Evolutionary conservation across 2,797 vertebrate genomes (phyloP).

Genomic region (Hipposideros larvatus): DNA sequence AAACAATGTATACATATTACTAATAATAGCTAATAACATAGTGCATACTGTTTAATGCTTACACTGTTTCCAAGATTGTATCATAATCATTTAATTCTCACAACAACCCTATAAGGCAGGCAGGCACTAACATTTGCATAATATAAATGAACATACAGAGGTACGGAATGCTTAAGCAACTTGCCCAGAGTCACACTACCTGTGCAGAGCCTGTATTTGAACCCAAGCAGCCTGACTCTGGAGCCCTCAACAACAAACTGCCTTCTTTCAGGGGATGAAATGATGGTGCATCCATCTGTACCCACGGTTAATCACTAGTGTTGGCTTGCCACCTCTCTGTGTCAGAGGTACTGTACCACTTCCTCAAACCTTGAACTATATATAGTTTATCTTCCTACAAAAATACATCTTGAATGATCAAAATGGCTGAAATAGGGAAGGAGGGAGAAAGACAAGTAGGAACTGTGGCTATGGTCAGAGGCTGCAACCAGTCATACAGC

Average conservation of each 20-base stretch:
- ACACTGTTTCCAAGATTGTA: background rate
- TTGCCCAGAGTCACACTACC: background rate
- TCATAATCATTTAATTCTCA: background rate
- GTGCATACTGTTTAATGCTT: background rate
- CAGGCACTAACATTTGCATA: background rate
- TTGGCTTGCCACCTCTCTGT: background rate
- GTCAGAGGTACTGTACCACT: background rate
- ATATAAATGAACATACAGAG: background rate
- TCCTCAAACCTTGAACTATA: slow-evolving; percentile 18
- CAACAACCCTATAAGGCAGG: background rate
- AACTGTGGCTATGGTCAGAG: background rate
- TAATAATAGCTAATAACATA: background rate
- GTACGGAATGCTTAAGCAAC: background rate
- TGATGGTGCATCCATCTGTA: background rate
- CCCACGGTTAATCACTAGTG: background rate
- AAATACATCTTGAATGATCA: slow-evolving; percentile 18
- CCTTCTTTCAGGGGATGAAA: background rate
- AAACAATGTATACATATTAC: background rate
- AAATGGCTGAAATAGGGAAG: slow-evolving; percentile 57
- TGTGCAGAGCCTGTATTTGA: background rate
- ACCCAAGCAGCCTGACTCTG: background rate
- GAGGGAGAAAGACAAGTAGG: background rate
- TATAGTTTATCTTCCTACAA: slow-evolving; percentile 52
- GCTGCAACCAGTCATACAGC: background rate
- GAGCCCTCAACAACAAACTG: background rate